Evolutionary conservation across 2,888 invertebrate species (phyloP).

Genomic region (Raillietiella orientalis): DNA sequence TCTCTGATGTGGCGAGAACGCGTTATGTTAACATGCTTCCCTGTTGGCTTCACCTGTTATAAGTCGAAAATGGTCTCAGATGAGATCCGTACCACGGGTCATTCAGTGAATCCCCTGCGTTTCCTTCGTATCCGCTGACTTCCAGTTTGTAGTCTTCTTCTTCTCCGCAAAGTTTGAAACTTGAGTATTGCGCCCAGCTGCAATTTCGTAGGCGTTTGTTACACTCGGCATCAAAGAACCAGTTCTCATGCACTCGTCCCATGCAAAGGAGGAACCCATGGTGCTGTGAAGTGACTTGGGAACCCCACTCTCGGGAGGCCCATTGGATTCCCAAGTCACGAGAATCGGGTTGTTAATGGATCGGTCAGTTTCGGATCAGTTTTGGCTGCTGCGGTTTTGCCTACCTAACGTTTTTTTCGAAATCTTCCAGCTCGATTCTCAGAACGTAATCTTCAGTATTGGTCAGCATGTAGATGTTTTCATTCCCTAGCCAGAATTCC

Average conservation of each 20-base stretch:
- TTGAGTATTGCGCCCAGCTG: conserved; percentile 63
- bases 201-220: no score
- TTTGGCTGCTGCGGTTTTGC: background rate
- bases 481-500: conserved; percentile 75
- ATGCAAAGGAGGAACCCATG: no score
- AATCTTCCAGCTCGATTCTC: conserved; percentile 59
- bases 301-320: no score
- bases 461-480: conserved; percentile 72
- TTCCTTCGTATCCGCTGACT: conserved; percentile 69
- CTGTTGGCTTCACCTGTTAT: conserved; percentile 47
- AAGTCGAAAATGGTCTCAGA: conserved; percentile 71
- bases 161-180: conserved; percentile 71
- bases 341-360: no score
- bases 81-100: conserved; percentile 83
- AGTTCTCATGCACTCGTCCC: no score
- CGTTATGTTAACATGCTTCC: no score
- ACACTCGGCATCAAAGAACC: no score
- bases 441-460: conserved; percentile 67
- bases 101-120: conserved; percentile 61
- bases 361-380: background rate
- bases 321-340: no score
- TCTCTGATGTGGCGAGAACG: no score
- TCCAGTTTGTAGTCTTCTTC: conserved; percentile 67
- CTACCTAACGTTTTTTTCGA: conserved; percentile 65
- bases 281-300: no score